Percentiles rank a stretch among this genome's conserved stretches.
phyloP scores from a whole-genome alignment of 2,113 vertebrate genomes.

The Sakesphorus luctuosus region DNA sequence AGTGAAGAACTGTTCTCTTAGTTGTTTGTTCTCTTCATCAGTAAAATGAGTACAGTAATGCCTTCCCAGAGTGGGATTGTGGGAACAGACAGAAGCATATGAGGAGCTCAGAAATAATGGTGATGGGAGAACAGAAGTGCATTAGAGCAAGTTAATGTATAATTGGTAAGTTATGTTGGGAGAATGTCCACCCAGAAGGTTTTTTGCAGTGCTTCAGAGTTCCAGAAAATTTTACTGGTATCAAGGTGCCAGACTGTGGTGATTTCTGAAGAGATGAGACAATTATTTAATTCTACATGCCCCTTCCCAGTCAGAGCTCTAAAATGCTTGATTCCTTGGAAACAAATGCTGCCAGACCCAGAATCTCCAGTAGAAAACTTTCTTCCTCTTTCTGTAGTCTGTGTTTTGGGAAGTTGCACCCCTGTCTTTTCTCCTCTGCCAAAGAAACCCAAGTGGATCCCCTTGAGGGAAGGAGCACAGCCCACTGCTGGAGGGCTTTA shows the following conservation, averaged over 20 bases:
- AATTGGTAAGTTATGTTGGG: background rate
- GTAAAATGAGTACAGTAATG: background rate
- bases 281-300: background rate
- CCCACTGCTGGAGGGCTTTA: slow-evolving; percentile 37
- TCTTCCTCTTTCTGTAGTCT: background rate
- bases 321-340: background rate
- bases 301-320: background rate
- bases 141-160: background rate
- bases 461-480: slow-evolving; percentile 48
- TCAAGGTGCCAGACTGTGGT: background rate
- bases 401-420: slow-evolving; percentile 23
- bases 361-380: background rate
- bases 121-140: background rate
- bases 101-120: background rate
- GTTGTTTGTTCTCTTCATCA: background rate
- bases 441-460: slow-evolving; percentile 26
- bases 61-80: background rate
- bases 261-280: slow-evolving; percentile 1
- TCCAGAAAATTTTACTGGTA: background rate
- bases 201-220: background rate
- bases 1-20: background rate
- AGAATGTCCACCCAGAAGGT: background rate
- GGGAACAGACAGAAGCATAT: background rate
- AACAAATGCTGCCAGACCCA: background rate
- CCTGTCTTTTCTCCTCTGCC: background rate